These are phyloP conservation scores for Penaeus indicus DNA, from an alignment of 1,140 invertebrate species.

Conservation along the genomic window DNA sequence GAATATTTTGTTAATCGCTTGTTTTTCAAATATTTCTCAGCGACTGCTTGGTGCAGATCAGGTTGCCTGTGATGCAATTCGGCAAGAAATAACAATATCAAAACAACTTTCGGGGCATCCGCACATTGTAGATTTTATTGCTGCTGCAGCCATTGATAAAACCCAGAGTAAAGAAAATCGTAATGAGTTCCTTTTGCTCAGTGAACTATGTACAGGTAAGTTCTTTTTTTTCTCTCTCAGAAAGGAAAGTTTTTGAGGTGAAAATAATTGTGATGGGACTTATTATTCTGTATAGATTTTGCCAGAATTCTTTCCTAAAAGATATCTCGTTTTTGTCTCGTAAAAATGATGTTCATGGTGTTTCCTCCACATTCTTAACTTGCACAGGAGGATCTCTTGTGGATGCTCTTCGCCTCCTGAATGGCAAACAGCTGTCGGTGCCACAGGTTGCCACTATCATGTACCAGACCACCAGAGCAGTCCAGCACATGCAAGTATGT, in stretches of 20 bases:
- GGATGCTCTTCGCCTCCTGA: constrained; percentile 80
- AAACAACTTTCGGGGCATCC: constrained; percentile 75
- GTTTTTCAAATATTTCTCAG: constrained; percentile 11
- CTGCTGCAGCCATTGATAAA: constrained; percentile 72
- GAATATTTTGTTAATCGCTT: constrained; percentile 9
- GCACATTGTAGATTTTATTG: constrained; percentile 74
- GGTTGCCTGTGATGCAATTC: constrained; percentile 72
- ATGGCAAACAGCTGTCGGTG: constrained; percentile 77
- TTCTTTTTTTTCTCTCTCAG: not conserved
- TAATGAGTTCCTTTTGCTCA: constrained; percentile 74
- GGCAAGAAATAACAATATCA: constrained; percentile 74
- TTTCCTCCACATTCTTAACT: constrained; percentile 45
- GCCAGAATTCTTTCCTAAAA: no score
- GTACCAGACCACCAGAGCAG: constrained; percentile 90
- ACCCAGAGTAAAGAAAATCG: constrained; percentile 72
- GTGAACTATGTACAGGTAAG: constrained; percentile 74
- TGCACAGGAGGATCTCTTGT: constrained; percentile 81
- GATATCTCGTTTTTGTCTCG: no score
- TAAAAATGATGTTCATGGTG: not conserved
- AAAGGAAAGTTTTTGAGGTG: no score
- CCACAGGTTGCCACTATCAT: constrained; percentile 89
- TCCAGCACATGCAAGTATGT: constrained; percentile 88
- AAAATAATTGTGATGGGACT: no score
- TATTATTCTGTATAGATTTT: no score
- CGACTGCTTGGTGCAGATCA: constrained; percentile 74